Conservation (phyloP, 2,113 vertebrate species). For the Cephalopholis sonnerati region DNA sequence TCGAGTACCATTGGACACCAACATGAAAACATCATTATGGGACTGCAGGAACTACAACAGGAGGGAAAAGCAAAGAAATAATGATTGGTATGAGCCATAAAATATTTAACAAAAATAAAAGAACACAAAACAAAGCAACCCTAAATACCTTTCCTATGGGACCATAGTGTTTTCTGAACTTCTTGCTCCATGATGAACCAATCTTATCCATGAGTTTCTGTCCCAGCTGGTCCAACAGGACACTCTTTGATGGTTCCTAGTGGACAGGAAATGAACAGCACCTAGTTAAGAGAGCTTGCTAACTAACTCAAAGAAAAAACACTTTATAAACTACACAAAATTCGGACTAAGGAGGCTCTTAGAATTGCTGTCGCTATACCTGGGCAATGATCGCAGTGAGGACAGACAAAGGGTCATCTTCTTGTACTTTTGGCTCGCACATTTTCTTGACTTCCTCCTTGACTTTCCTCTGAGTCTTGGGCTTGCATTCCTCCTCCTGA, state of each 20-base stretch:
- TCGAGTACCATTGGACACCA: slow-evolving; percentile 86
- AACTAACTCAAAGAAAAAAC: neutral
- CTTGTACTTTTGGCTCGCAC: slow-evolving; percentile 75
- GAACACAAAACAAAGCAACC: neutral
- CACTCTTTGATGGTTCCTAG: slow-evolving; percentile 80
- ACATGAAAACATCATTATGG: slow-evolving; percentile 89
- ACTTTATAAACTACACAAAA: neutral
- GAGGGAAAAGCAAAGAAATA: neutral
- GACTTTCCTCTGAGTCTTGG: slow-evolving; percentile 71
- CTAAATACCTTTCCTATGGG: slow-evolving; percentile 90
- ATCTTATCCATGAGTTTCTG: slow-evolving; percentile 93
- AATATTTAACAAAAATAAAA: neutral
- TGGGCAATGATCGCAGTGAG: slow-evolving; percentile 87
- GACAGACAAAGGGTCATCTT: slow-evolving; percentile 86
- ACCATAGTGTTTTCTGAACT: slow-evolving; percentile 90
- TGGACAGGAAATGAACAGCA: slow-evolving; percentile 22
- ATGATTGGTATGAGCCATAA: neutral
- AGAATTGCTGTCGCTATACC: slow-evolving; percentile 81
- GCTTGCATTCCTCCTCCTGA: slow-evolving; percentile 86
- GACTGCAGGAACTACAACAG: slow-evolving; percentile 90
- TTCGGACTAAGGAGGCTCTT: neutral
- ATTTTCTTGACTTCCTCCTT: slow-evolving; percentile 56
- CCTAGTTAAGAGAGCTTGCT: neutral
- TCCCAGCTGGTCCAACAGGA: slow-evolving; percentile 90
- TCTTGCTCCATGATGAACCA: slow-evolving; percentile 94